phyloP scores from a whole-genome alignment of 2,888 invertebrate species.

The Temnothorax unifasciatus region DNA sequence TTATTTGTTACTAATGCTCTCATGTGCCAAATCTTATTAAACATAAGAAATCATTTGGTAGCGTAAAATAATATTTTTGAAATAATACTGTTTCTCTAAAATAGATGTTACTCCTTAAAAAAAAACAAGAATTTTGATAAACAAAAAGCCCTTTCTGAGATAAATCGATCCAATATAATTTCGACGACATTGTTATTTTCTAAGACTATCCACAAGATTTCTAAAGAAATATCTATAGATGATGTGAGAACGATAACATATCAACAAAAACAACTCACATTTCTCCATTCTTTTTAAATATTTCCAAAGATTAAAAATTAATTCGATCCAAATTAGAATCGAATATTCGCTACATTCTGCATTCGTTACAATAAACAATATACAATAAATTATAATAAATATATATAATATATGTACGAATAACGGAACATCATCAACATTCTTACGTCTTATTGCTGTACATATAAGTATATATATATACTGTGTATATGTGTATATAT shows the following conservation, averaged over 20 bases:
- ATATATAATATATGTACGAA: slow-evolving; percentile 27
- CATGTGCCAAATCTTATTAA: not conserved
- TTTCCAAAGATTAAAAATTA: slow-evolving; percentile 10
- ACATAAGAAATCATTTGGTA: not conserved
- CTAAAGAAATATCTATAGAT: not conserved
- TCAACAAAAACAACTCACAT: not conserved
- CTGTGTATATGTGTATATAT: not conserved
- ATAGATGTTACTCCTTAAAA: not conserved
- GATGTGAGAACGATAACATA: not conserved
- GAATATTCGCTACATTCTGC: not conserved
- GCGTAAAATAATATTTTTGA: not conserved
- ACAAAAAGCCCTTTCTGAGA: not conserved
- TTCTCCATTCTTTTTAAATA: not conserved
- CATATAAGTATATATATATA: slow-evolving; percentile 27
- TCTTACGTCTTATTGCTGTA: slow-evolving; percentile 41
- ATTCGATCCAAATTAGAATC: not conserved
- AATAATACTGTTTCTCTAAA: not conserved
- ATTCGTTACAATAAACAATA: slow-evolving; percentile 24
- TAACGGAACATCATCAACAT: slow-evolving; percentile 18
- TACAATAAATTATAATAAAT: slow-evolving; percentile 17
- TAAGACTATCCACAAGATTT: not conserved
- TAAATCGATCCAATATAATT: slow-evolving; percentile 16
- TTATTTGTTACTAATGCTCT: slow-evolving; percentile 9
- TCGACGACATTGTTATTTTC: not conserved
- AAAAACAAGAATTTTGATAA: not conserved